Evolutionary conservation across 2,797 vertebrate species (phyloP).

Genomic region (Amniataba percoides): DNA sequence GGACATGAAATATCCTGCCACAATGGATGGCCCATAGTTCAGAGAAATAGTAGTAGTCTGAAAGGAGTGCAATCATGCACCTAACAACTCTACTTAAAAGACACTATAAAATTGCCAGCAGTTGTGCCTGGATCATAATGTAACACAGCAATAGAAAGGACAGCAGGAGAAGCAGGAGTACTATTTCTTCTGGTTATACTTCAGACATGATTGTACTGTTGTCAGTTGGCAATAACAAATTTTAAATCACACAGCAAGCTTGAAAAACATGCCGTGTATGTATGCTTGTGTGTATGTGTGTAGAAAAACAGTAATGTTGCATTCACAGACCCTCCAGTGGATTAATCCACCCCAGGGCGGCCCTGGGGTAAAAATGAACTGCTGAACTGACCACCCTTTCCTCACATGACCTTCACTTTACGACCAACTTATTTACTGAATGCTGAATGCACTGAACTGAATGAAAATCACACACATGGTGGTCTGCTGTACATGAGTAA

Average conservation of each 20-base stretch:
- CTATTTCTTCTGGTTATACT: constrained; percentile 6
- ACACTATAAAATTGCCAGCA: constrained; percentile 16
- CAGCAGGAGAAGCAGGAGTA: background rate
- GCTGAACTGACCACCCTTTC: background rate
- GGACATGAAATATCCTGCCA: constrained; percentile 12
- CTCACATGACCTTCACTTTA: background rate
- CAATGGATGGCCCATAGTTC: background rate
- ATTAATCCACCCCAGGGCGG: constrained; percentile 12
- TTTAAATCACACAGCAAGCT: background rate
- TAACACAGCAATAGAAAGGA: constrained; percentile 20
- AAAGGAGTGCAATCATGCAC: constrained; percentile 37
- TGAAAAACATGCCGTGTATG: background rate
- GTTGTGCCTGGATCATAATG: constrained; percentile 16
- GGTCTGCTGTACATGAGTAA: background rate
- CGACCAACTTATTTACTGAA: background rate
- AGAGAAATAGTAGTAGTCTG: constrained; percentile 8
- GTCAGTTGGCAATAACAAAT: constrained; percentile 13
- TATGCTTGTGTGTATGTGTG: background rate
- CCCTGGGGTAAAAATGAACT: constrained; percentile 2
- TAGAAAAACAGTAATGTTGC: constrained; percentile 1
- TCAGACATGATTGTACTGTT: constrained; percentile 25
- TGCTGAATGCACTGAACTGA: too few relatives aligned
- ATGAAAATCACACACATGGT: background rate
- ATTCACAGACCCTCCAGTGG: constrained; percentile 10
- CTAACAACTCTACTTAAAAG: constrained; percentile 19